Conservation (phyloP, 2,113 vertebrate genomes). For the Thinocorus orbignyianus region DNA sequence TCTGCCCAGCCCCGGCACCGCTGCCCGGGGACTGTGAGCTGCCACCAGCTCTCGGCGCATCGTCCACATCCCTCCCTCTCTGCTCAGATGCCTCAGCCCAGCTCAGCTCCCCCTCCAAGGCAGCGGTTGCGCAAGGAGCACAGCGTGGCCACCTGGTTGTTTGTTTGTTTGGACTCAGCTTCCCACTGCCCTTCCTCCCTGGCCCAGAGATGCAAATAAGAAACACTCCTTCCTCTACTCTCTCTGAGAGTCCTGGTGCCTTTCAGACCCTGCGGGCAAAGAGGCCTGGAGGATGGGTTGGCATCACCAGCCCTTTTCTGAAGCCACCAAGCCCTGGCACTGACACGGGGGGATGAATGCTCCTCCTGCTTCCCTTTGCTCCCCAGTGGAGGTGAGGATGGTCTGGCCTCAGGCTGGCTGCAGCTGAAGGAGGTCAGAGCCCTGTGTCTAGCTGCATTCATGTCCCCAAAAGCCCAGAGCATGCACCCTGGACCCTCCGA, state of each 20-base stretch:
- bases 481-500: background rate
- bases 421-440: background rate
- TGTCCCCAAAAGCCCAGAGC: background rate
- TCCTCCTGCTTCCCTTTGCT: background rate
- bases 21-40: background rate
- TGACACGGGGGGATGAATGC: background rate
- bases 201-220: background rate
- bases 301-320: background rate
- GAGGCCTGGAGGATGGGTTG: background rate
- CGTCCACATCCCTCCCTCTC: background rate
- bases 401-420: background rate
- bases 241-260: background rate
- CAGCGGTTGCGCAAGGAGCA: fast-evolving
- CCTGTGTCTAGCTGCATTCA: background rate
- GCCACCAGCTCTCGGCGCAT: background rate
- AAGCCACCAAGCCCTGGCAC: background rate
- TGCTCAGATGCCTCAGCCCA: fast-evolving
- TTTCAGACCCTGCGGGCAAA: background rate
- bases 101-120: background rate
- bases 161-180: background rate
- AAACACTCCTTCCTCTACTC: background rate
- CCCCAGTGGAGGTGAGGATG: background rate
- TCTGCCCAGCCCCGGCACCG: fast-evolving
- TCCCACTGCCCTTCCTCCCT: background rate
- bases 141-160: fast-evolving